Evolutionary conservation across 2,888 invertebrate species (phyloP).

Genomic region (Tetranychus piercei): DNA sequence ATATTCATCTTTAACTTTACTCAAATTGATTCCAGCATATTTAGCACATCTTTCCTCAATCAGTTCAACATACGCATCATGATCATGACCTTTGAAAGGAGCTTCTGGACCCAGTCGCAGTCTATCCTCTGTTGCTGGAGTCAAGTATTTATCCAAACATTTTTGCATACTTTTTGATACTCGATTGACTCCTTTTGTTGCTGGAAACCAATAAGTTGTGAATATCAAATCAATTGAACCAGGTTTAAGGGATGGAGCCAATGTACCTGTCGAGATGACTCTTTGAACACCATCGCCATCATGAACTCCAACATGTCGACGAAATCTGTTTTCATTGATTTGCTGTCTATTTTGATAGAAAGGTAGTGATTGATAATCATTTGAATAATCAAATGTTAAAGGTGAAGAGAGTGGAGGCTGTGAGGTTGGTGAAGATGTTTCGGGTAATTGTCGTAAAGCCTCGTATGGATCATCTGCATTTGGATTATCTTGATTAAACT

Average conservation of each 20-base stretch:
- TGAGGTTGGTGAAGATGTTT: neutral
- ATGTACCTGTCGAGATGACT: constrained; percentile 35
- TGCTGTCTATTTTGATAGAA: neutral
- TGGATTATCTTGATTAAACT: constrained; percentile 28
- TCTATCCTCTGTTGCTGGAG: constrained; percentile 29
- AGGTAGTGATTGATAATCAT: neutral
- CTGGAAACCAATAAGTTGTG: constrained; percentile 52
- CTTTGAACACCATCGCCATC: constrained; percentile 35
- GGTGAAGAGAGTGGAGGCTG: neutral
- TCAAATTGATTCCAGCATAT: constrained; percentile 24
- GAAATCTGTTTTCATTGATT: constrained; percentile 6
- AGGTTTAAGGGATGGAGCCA: constrained; percentile 36
- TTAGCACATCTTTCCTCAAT: constrained; percentile 34
- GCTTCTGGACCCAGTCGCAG: constrained; percentile 9
- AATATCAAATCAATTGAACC: constrained; percentile 41
- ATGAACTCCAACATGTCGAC: constrained; percentile 35
- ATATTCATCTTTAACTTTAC: neutral
- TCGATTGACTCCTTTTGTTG: neutral
- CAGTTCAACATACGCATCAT: constrained; percentile 34
- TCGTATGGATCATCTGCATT: neutral
- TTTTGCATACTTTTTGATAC: constrained; percentile 37
- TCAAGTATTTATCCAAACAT: constrained; percentile 43
- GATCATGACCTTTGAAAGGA: constrained; percentile 32
- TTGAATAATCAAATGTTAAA: neutral
- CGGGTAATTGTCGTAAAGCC: neutral